Evolutionary conservation across 2,797 vertebrate genomes (phyloP).

Genomic region (Sebastes itinus): DNA sequence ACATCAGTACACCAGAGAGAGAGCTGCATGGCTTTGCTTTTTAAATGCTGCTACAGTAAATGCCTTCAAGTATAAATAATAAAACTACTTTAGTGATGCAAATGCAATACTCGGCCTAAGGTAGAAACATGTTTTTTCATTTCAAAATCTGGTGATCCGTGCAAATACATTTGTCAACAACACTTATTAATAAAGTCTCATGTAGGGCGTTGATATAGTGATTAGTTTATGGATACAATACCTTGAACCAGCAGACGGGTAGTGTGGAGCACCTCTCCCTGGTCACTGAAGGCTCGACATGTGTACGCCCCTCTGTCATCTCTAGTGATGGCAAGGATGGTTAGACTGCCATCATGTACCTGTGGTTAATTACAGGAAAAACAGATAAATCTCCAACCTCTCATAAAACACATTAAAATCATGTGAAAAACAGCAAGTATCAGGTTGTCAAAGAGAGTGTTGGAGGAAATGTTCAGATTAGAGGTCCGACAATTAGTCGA

Average conservation of each 20-base stretch:
- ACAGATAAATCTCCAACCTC: background rate
- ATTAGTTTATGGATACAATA: slow-evolving; percentile 58
- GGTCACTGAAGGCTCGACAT: slow-evolving; percentile 96
- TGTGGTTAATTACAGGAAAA: slow-evolving; percentile 17
- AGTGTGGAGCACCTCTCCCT: slow-evolving; percentile 96
- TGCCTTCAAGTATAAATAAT: slow-evolving; percentile 34
- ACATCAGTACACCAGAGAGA: slow-evolving; percentile 46
- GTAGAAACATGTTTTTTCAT: background rate
- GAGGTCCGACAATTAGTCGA: background rate
- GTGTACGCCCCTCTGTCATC: slow-evolving; percentile 97
- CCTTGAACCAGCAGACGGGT: slow-evolving; percentile 98
- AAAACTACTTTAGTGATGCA: slow-evolving; percentile 21
- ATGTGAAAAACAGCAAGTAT: background rate
- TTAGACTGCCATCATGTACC: slow-evolving; percentile 95
- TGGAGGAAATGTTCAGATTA: background rate
- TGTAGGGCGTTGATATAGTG: too few relatives aligned
- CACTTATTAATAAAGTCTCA: background rate
- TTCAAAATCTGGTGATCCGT: background rate
- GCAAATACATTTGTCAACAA: background rate
- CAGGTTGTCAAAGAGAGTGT: background rate
- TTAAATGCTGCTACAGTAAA: slow-evolving; percentile 24
- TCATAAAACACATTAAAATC: background rate
- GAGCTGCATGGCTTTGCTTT: slow-evolving; percentile 34
- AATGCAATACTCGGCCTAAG: background rate
- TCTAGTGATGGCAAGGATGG: slow-evolving; percentile 89